These are phyloP conservation scores for Cyanoliseus patagonus DNA, from an alignment of 2,113 vertebrate species.

Conservation along the genomic window DNA sequence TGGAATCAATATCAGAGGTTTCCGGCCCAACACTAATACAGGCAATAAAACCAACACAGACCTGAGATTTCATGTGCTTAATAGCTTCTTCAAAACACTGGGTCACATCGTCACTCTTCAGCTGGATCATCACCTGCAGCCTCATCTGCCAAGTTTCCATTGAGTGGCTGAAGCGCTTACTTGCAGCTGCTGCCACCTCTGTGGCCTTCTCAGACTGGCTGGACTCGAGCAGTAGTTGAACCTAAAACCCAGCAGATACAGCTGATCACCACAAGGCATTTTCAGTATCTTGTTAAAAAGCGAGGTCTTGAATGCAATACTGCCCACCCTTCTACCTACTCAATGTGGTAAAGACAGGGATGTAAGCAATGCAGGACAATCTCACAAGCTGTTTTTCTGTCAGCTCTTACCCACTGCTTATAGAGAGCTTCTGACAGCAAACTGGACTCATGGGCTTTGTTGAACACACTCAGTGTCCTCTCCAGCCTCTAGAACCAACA, in stretches of 20 bases:
- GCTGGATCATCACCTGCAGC: constrained; percentile 80
- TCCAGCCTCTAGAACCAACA: constrained; percentile 81
- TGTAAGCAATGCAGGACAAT: background rate
- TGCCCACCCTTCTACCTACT: background rate
- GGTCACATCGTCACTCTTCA: constrained; percentile 66
- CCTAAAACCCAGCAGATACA: constrained; percentile 41
- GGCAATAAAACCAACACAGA: constrained; percentile 46
- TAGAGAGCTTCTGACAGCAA: constrained; percentile 84
- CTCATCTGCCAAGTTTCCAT: constrained; percentile 80
- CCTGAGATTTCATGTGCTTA: constrained; percentile 81
- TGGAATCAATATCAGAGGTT: background rate
- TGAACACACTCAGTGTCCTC: constrained; percentile 78
- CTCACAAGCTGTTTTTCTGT: background rate
- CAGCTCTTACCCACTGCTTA: constrained; percentile 87
- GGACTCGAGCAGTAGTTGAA: constrained; percentile 71
- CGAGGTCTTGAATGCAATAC: background rate
- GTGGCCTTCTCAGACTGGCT: constrained; percentile 69
- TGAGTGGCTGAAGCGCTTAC: constrained; percentile 74
- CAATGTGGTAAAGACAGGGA: background rate
- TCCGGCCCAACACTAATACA: background rate
- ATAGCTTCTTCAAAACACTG: constrained; percentile 84
- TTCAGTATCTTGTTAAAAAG: background rate
- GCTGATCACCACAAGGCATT: background rate
- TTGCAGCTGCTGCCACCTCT: constrained; percentile 78
- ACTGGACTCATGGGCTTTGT: constrained; percentile 78